These are phyloP conservation scores for Eulemur rufifrons DNA, from an alignment of 2,113 vertebrate species.

Conservation along the genomic window DNA sequence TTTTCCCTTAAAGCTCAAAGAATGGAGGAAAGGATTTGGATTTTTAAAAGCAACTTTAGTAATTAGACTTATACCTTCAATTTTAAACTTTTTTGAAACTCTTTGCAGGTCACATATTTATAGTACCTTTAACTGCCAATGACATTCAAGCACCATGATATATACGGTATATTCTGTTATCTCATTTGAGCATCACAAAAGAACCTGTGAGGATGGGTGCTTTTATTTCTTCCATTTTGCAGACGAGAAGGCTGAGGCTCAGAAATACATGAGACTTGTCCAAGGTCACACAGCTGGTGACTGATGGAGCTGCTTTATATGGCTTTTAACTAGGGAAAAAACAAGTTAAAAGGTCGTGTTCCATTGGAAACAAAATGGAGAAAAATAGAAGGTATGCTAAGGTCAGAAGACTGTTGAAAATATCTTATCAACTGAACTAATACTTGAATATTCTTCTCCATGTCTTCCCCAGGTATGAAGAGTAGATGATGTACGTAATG, in stretches of 20 bases:
- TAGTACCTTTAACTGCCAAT: background rate
- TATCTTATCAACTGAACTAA: background rate
- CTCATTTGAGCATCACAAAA: background rate
- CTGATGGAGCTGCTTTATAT: background rate
- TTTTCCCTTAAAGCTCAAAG: too few relatives aligned
- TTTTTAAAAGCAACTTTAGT: slow-evolving; percentile 11
- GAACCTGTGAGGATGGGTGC: fast-evolving
- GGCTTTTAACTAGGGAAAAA: background rate
- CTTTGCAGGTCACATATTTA: background rate
- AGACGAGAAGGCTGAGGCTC: background rate
- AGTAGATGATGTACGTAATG: background rate
- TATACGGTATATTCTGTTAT: background rate
- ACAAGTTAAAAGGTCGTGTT: background rate
- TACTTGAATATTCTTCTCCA: background rate
- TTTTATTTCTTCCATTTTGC: background rate
- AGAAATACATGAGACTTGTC: background rate
- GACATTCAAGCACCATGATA: background rate
- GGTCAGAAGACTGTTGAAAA: background rate
- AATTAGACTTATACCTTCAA: background rate
- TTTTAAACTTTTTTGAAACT: background rate
- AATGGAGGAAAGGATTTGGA: background rate
- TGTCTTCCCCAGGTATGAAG: background rate
- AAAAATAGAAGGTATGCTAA: background rate
- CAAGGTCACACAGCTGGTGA: background rate
- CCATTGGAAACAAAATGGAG: background rate